Evolutionary conservation across 64 coral and sea anemone genomes (phyloP), one percentile per base, ranked within the genome.

Genomic region (Acropora tenuis): DNA sequence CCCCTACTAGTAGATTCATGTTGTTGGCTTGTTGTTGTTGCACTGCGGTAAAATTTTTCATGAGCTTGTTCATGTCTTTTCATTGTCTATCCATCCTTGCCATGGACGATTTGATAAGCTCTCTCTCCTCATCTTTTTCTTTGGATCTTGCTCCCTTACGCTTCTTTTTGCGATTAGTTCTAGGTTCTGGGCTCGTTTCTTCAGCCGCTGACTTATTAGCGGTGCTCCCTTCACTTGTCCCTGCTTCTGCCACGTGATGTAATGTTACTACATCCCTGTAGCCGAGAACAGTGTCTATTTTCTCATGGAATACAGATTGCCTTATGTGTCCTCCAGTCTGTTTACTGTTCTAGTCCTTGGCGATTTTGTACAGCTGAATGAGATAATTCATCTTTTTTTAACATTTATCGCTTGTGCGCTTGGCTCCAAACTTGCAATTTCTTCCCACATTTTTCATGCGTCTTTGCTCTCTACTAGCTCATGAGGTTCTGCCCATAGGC

Each of bases 391-490:
- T 87, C 69, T 74, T 69, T n/a, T 43, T 19, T 6, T 84, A 49
- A 17, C 60, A 87, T 74, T 87, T 87, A 8, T 75, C 66, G 1
- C 0, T 43, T 16, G 41, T n/a, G 46, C 83, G 43, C 44, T 16
- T 86, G 44, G 57, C 43, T 15, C 66, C 66, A n/a, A 52, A 73
- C 44, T 65, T 72, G 6, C 84, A 77, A 87, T 87, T 49, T 87
- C 84, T 47, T 87, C 69, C 84, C 57, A 75, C 8, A 87, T 40
- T 74, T 87, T 84, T 7, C 84, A 13, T 6, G 44, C 42, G 69
- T 87, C 84, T 87, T 87, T 87, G 67, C 84, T 59, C 40, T 87
- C 84, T 12, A 87, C 47, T 19, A 43, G 43, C 40, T 87, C 84
- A 69, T 73, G 69, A 9, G 10, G 43, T 48, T 87, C 58, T 41